Percentiles rank a stretch among this genome's conserved stretches.
These are phyloP conservation scores for Heterohyrax brucei DNA, from an alignment of 2,797 vertebrate species.

Conservation along the genomic window DNA sequence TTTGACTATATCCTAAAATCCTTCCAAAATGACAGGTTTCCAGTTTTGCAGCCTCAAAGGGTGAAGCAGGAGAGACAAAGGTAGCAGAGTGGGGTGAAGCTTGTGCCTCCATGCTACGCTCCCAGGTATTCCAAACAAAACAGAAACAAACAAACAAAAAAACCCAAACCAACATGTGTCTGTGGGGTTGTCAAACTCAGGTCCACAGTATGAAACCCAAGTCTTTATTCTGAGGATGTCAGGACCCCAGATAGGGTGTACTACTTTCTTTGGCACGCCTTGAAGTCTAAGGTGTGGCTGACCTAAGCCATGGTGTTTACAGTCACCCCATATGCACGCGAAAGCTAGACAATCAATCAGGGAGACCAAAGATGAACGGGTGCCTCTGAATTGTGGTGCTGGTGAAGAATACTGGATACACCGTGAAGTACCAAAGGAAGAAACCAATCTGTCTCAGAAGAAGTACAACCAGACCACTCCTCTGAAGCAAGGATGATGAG, in stretches of 20 bases:
- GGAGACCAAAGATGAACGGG: too few relatives aligned
- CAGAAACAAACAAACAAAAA: not conserved
- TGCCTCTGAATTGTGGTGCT: too few relatives aligned
- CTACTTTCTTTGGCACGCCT: not conserved
- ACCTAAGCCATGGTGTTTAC: too few relatives aligned
- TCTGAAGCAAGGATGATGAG: too few relatives aligned
- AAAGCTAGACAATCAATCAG: too few relatives aligned
- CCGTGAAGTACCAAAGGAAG: too few relatives aligned
- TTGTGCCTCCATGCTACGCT: not conserved
- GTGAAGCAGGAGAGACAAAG: not conserved
- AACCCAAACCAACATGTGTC: not conserved
- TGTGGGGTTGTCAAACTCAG: not conserved
- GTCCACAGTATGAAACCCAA: not conserved
- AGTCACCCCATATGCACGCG: too few relatives aligned
- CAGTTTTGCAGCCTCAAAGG: not conserved
- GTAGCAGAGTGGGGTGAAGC: not conserved
- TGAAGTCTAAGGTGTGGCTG: too few relatives aligned
- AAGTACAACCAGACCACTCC: too few relatives aligned
- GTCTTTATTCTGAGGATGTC: not conserved
- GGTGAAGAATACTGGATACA: too few relatives aligned
- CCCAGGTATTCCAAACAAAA: conserved; percentile 4
- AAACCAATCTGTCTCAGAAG: too few relatives aligned
- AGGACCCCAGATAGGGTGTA: not conserved
- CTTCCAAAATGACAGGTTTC: not conserved
- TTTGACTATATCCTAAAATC: not conserved